phyloP scores from a whole-genome alignment of 1,140 invertebrate species.

The Rhopalosiphum padi region DNA sequence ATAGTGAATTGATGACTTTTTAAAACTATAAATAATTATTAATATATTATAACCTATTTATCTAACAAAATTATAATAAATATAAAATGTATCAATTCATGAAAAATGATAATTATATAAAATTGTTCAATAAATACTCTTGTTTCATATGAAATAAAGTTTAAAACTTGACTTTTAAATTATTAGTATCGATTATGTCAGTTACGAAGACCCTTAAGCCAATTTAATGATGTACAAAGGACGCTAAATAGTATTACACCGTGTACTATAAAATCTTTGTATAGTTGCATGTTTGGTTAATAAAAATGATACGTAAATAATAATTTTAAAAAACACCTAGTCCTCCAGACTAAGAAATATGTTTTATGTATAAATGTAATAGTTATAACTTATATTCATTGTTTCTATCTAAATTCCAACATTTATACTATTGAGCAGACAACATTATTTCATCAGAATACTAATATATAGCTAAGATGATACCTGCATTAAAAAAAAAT shows the following conservation, averaged over 20 bases:
- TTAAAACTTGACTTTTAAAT: background rate
- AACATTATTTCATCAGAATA: background rate
- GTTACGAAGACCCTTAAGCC: constrained; percentile 36
- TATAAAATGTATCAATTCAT: background rate
- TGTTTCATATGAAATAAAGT: constrained; percentile 7
- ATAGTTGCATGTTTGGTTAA: background rate
- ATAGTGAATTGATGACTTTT: background rate
- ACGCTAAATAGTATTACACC: background rate
- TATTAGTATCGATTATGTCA: constrained; percentile 18
- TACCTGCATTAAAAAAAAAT: no score
- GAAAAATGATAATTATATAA: background rate
- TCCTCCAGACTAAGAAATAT: background rate
- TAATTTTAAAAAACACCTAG: no score
- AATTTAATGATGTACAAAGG: background rate
- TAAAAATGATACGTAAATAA: background rate
- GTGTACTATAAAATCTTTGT: background rate
- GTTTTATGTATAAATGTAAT: background rate
- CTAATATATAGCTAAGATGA: no score
- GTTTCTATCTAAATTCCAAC: background rate
- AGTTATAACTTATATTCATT: background rate
- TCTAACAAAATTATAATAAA: background rate
- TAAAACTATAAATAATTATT: background rate
- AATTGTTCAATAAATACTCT: background rate
- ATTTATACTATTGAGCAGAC: background rate
- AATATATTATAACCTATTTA: background rate